phyloP scores from a whole-genome alignment of 2,113 vertebrate species.

The Eleginops maclovinus region DNA sequence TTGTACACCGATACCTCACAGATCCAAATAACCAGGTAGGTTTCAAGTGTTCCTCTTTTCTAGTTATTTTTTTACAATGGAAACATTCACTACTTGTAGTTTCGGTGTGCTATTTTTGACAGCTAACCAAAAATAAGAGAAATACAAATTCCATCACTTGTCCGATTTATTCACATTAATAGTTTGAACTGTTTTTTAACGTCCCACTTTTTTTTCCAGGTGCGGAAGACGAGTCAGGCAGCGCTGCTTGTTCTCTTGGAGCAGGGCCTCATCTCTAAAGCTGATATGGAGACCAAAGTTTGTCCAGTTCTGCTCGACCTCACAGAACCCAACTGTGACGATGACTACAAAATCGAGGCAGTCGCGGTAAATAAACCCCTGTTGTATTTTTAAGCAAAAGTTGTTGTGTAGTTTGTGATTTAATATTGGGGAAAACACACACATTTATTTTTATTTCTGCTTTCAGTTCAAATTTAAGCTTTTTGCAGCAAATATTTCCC shows the following conservation, averaged over 20 bases:
- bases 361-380: slow-evolving; percentile 85
- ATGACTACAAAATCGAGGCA: slow-evolving; percentile 91
- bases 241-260: slow-evolving; percentile 90
- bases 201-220: slow-evolving; percentile 71
- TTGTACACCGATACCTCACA: slow-evolving; percentile 88
- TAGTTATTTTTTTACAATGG: background rate
- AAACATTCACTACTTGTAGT: background rate
- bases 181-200: background rate
- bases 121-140: background rate
- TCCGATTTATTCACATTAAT: background rate
- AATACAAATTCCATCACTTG: too few species aligned
- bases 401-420: background rate
- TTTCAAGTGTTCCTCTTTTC: background rate
- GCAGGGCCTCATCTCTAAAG: slow-evolving; percentile 90
- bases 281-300: slow-evolving; percentile 89
- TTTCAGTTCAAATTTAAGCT: background rate
- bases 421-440: background rate
- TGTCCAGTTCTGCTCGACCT: slow-evolving; percentile 91
- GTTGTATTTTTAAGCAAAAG: background rate
- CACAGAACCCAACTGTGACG: slow-evolving; percentile 88
- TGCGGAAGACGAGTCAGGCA: slow-evolving; percentile 93
- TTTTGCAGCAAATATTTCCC: too few species aligned
- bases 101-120: background rate
- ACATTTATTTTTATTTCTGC: background rate
- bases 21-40: slow-evolving; percentile 92